Evolutionary conservation across 2,797 vertebrate genomes (phyloP).

Genomic region (Glossophaga mutica): DNA sequence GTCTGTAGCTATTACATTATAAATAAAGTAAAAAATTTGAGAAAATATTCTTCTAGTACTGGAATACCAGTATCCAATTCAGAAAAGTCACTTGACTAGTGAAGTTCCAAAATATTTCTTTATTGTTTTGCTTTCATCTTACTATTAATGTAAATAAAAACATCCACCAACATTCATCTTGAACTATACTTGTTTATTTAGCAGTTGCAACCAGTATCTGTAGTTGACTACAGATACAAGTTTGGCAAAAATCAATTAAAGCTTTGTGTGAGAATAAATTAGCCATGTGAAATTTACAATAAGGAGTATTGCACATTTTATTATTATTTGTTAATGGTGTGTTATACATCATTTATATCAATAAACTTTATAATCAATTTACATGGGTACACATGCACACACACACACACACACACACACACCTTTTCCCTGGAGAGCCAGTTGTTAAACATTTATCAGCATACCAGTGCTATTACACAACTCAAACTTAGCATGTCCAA

Average conservation of each 20-base stretch:
- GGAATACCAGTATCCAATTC: neutral
- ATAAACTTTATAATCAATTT: neutral
- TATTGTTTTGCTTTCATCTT: neutral
- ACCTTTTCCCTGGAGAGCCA: neutral
- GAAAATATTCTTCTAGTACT: slow-evolving; percentile 14
- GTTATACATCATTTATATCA: neutral
- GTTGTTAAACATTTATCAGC: slow-evolving; percentile 24
- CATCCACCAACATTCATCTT: neutral
- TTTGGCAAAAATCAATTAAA: slow-evolving; percentile 22
- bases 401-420: neutral
- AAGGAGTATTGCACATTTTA: slow-evolving; percentile 1
- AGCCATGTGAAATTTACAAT: neutral
- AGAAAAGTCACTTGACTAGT: neutral
- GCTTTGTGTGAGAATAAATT: slow-evolving; percentile 15
- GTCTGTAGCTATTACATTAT: neutral
- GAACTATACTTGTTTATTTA: neutral
- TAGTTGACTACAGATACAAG: neutral
- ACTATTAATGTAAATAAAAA: slow-evolving; percentile 24
- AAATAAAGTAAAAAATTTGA: neutral
- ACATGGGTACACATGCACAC: neutral
- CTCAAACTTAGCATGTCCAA: neutral
- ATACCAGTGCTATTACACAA: neutral
- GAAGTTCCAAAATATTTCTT: neutral
- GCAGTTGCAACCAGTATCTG: neutral
- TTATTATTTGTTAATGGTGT: slow-evolving; percentile 28